Percentiles rank a stretch among this genome's conserved stretches.
Conservation (phyloP, 2,113 vertebrate genomes). For the Takifugu flavidus region DNA sequence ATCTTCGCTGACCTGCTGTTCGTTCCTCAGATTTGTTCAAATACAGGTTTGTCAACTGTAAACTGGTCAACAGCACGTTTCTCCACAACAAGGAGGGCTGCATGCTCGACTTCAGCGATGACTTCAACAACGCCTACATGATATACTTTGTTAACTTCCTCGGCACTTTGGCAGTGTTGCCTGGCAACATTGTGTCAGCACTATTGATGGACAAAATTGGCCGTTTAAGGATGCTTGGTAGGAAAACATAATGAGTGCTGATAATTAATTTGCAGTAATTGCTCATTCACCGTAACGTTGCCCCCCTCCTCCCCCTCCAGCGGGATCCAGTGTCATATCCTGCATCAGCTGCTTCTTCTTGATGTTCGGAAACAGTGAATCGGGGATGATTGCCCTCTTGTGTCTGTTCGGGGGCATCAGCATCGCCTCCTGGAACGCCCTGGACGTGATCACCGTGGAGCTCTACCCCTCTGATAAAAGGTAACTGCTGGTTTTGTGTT, state of each 20-base stretch:
- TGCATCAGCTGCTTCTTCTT: slow-evolving; percentile 98
- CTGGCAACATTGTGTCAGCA: slow-evolving; percentile 94
- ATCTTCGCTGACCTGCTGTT: background rate
- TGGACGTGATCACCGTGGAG: slow-evolving; percentile 95
- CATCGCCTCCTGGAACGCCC: slow-evolving; percentile 95
- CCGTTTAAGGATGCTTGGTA: slow-evolving; percentile 94
- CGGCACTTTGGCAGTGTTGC: slow-evolving; percentile 91
- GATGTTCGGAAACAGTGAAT: slow-evolving; percentile 94
- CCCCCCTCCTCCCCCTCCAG: slow-evolving; percentile 58
- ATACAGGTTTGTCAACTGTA: slow-evolving; percentile 90
- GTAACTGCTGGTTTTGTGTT: slow-evolving; percentile 55
- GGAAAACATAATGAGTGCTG: slow-evolving; percentile 23
- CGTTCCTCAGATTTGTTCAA: slow-evolving; percentile 86
- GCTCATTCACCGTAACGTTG: background rate
- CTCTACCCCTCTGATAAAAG: slow-evolving; percentile 96
- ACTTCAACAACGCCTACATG: slow-evolving; percentile 96
- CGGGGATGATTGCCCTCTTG: slow-evolving; percentile 95
- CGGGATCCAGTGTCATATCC: slow-evolving; percentile 94
- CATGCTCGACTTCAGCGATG: slow-evolving; percentile 91
- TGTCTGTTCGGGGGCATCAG: slow-evolving; percentile 96
- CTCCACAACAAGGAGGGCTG: slow-evolving; percentile 97
- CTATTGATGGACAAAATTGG: slow-evolving; percentile 98
- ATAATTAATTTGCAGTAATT: background rate
- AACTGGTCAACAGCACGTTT: slow-evolving; percentile 91
- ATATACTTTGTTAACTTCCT: slow-evolving; percentile 98